Evolutionary conservation across 1,140 invertebrate species (phyloP), one percentile per base, ranked within the genome.

Genomic region (Eumaeus atala): DNA sequence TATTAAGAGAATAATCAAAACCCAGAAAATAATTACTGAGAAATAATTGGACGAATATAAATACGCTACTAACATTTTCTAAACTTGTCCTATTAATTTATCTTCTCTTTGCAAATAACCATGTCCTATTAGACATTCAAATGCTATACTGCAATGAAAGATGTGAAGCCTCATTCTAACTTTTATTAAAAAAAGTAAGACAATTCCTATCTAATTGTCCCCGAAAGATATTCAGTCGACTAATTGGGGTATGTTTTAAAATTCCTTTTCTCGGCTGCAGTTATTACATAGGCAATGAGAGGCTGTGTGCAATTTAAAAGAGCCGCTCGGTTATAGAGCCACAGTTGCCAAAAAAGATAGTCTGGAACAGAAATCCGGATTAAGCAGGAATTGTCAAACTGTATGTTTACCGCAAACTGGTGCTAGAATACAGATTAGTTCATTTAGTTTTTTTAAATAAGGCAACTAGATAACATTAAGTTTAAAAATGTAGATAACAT

Each of bases 341-440:
- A 37, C 42, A 50, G 61, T 59, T 71, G 71, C 75, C 78, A 74
- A 81, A 84, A n/a, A 82, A 82, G 77, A 77, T 84, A 78, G 62
- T 54, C 54, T 48, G 62, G 54, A 74, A 61, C 55, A 50, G 61
- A 65, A 53, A 56, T 51, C 54, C 33, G 67, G 71, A 80, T 80
- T 80, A 74, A 74, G 78, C 72, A 75, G 76, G 77, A 78, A 81
- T 79, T 74, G 70, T 64, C 66, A 71, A n/a, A 77, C 73, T 62
- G 72, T 75, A 66, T 70, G 70, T 61, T 74, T 72, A 62, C 57
- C 57, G 62, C 66, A 65, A 66, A 71, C 65, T 62, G 62, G 58
- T 52, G 52, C 61, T 54, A 58, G 57, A 56, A 70, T 68, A 69
- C 62, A 75, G 71, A 73, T 76, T 77, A 67, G 58, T 63, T 77